These are phyloP conservation scores for Neocrepidodera transversa DNA, from an alignment of 2,888 invertebrate genomes.

Conservation along the genomic window DNA sequence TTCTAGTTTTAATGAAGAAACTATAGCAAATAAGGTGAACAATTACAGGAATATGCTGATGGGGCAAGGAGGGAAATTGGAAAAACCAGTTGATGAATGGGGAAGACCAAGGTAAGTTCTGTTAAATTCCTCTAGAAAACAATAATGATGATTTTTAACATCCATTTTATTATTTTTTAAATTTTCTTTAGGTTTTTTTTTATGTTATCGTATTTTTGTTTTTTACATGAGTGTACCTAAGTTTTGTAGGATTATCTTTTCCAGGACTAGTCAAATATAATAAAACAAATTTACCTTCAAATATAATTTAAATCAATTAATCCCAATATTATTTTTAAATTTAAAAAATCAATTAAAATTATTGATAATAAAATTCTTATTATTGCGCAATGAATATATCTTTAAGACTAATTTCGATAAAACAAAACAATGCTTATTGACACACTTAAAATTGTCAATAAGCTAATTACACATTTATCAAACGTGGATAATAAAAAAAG, in stretches of 20 bases:
- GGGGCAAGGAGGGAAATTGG: constrained; percentile 66
- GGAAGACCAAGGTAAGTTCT: constrained; percentile 82
- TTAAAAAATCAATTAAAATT: neutral
- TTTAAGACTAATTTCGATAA: constrained; percentile 5
- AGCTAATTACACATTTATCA: constrained; percentile 17
- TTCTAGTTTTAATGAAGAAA: constrained; percentile 82
- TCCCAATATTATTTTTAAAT: too few species aligned
- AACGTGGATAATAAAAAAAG: constrained; percentile 4
- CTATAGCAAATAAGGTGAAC: constrained; percentile 85
- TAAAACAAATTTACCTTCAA: too few species aligned
- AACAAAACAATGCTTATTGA: neutral
- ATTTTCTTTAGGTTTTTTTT: too few species aligned
- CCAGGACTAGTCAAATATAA: too few species aligned
- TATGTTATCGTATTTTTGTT: too few species aligned
- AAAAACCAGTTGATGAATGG: constrained; percentile 80
- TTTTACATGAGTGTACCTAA: too few species aligned
- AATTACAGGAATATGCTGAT: constrained; percentile 87
- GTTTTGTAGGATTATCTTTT: too few species aligned
- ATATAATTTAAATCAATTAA: too few species aligned
- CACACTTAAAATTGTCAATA: constrained; percentile 6
- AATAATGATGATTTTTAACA: constrained; percentile 22
- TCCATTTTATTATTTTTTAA: neutral
- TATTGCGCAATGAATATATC: too few species aligned
- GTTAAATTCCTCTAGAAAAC: too few species aligned
- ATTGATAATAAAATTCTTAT: neutral